Evolutionary conservation across 1,140 invertebrate species (phyloP).

Genomic region (Galendromus occidentalis): DNA sequence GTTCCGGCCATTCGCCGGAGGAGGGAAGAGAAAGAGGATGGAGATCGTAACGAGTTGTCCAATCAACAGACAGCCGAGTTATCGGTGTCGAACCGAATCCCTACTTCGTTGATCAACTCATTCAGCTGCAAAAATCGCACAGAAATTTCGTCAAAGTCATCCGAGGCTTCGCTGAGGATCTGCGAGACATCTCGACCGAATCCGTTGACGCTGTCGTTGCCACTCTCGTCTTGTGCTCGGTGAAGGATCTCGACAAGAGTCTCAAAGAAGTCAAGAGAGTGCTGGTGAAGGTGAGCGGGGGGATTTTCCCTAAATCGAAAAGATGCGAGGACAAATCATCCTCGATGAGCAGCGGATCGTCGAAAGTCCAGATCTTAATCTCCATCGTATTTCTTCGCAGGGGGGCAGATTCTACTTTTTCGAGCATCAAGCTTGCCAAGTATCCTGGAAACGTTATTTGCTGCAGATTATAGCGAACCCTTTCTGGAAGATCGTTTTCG

Average conservation of each 20-base stretch:
- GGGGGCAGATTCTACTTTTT: slow-evolving; percentile 1
- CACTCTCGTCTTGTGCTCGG: slow-evolving; percentile 25
- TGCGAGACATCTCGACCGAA: slow-evolving; percentile 22
- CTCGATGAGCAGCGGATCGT: no score
- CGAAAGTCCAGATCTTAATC: no score
- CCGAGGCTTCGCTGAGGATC: slow-evolving; percentile 24
- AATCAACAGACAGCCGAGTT: not conserved
- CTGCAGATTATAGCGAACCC: not conserved
- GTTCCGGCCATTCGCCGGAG: no score
- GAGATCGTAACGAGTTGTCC: no score
- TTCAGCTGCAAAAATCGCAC: not conserved
- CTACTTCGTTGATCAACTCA: not conserved
- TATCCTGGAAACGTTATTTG: not conserved
- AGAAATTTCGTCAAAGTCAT: slow-evolving; percentile 17
- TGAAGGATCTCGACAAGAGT: slow-evolving; percentile 19
- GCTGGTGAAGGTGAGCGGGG: slow-evolving; percentile 23
- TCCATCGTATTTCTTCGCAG: not conserved
- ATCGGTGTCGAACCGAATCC: not conserved
- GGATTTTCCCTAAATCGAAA: no score
- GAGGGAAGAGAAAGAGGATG: no score
- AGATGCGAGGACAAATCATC: no score
- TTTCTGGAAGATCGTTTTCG: not conserved
- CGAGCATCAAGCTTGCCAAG: not conserved
- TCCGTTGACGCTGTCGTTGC: slow-evolving; percentile 26
- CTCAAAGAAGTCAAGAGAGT: slow-evolving; percentile 25